Percentiles rank a stretch among this genome's conserved stretches.
Evolutionary conservation across 2,888 invertebrate genomes (phyloP).

Genomic region (Beris morrisii): DNA sequence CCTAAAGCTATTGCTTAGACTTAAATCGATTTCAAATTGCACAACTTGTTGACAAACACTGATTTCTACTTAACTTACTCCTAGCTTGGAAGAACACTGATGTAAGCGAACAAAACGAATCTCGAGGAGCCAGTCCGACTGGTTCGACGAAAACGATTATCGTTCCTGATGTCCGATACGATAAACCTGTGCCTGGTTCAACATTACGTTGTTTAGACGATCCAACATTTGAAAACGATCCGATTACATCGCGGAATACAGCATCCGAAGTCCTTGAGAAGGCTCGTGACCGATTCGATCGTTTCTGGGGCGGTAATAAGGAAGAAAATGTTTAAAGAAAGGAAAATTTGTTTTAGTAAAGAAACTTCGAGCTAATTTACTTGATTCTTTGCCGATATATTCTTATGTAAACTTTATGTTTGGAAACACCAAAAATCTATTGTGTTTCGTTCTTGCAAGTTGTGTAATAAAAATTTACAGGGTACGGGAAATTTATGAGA

Average conservation of each 20-base stretch:
- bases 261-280: slow-evolving; percentile 77
- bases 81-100: slow-evolving; percentile 48
- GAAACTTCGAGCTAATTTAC: no score
- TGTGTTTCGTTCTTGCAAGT: no score
- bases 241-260: slow-evolving; percentile 40
- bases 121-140: slow-evolving; percentile 46
- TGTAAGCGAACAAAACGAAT: slow-evolving; percentile 38
- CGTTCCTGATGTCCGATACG: slow-evolving; percentile 41
- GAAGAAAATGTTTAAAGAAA: slow-evolving; percentile 59
- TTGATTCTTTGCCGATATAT: no score
- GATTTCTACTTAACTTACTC: slow-evolving; percentile 3
- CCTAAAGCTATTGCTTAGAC: not conserved
- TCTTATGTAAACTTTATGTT: no score
- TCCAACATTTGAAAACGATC: slow-evolving; percentile 57
- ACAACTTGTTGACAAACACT: not conserved
- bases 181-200: slow-evolving; percentile 57
- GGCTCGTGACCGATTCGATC: slow-evolving; percentile 80
- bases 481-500: no score
- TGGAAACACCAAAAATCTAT: no score
- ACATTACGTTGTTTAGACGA: slow-evolving; percentile 61
- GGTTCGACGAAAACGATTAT: slow-evolving; percentile 49
- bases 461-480: no score
- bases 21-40: not conserved
- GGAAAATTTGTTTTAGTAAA: not conserved
- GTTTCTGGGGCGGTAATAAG: slow-evolving; percentile 78